Evolutionary conservation across 2,888 invertebrate genomes (phyloP).

Genomic region (Achlya flavicornis): DNA sequence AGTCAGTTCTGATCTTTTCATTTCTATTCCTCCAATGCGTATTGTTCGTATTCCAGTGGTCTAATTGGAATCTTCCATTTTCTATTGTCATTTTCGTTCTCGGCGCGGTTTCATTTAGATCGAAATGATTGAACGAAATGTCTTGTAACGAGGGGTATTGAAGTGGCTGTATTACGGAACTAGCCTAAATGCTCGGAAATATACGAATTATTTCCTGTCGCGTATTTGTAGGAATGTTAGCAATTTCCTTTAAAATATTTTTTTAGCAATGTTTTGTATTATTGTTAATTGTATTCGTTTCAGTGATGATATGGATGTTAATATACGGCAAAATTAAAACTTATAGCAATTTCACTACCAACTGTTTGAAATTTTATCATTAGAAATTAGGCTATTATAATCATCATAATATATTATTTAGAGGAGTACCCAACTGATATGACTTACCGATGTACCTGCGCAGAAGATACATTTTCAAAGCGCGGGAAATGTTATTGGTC

Average conservation of each 20-base stretch:
- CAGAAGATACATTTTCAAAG: too few species aligned
- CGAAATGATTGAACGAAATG: slow-evolving; percentile 23
- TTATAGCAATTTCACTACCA: too few species aligned
- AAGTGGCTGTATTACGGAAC: slow-evolving; percentile 6
- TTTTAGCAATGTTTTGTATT: background rate
- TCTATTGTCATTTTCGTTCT: slow-evolving; percentile 29
- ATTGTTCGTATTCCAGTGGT: slow-evolving; percentile 29
- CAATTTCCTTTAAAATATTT: background rate
- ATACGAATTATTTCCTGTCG: background rate
- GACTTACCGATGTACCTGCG: too few species aligned
- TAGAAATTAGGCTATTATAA: too few species aligned
- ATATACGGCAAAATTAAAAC: too few species aligned
- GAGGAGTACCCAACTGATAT: too few species aligned
- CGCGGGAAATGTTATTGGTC: too few species aligned
- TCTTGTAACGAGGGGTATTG: slow-evolving; percentile 9
- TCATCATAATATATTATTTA: too few species aligned
- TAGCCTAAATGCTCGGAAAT: background rate
- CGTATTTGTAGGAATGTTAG: background rate
- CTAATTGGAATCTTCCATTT: slow-evolving; percentile 32
- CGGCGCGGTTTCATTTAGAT: slow-evolving; percentile 21
- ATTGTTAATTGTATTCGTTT: background rate
- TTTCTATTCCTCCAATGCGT: slow-evolving; percentile 19
- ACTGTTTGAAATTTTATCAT: background rate
- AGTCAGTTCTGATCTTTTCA: slow-evolving; percentile 13
- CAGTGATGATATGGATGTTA: too few species aligned